These are phyloP conservation scores for Tetranychus truncatus DNA, from an alignment of 2,888 invertebrate genomes.

Conservation along the genomic window DNA sequence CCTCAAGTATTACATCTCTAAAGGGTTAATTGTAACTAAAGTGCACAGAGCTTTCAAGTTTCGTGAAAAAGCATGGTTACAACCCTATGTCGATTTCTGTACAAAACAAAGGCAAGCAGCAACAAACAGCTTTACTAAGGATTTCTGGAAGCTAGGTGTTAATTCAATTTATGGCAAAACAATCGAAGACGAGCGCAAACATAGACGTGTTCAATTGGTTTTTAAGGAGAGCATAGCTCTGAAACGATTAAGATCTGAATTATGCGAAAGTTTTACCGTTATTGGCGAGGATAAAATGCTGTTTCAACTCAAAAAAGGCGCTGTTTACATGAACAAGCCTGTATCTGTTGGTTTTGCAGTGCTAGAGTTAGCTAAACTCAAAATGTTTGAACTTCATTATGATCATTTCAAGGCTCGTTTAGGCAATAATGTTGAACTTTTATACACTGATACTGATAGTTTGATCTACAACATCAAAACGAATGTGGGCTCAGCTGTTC, in stretches of 20 bases:
- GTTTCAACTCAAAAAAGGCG: constrained; percentile 13
- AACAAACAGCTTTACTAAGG: constrained; percentile 31
- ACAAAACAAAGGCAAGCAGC: constrained; percentile 26
- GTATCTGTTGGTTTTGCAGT: background rate
- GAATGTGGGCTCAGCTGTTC: too few species aligned
- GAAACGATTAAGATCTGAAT: constrained; percentile 17
- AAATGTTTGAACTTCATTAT: constrained; percentile 1
- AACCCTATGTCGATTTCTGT: background rate
- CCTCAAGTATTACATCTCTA: too few species aligned
- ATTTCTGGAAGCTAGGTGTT: constrained; percentile 32
- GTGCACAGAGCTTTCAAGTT: background rate
- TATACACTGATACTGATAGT: background rate
- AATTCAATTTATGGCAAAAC: constrained; percentile 31
- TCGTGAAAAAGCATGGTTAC: background rate
- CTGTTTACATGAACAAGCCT: constrained; percentile 21
- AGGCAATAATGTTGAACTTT: background rate
- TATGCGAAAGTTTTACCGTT: constrained; percentile 14
- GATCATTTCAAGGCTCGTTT: background rate
- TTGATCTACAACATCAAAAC: background rate
- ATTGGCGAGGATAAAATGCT: constrained; percentile 9
- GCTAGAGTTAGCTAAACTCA: constrained; percentile 28
- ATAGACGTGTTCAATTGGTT: constrained; percentile 28
- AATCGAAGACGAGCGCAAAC: constrained; percentile 30
- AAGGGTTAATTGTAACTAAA: background rate
- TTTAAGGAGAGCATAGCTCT: constrained; percentile 6